Conservation (phyloP, 2,888 invertebrate genomes). For the Dorcus parallelipipedus region DNA sequence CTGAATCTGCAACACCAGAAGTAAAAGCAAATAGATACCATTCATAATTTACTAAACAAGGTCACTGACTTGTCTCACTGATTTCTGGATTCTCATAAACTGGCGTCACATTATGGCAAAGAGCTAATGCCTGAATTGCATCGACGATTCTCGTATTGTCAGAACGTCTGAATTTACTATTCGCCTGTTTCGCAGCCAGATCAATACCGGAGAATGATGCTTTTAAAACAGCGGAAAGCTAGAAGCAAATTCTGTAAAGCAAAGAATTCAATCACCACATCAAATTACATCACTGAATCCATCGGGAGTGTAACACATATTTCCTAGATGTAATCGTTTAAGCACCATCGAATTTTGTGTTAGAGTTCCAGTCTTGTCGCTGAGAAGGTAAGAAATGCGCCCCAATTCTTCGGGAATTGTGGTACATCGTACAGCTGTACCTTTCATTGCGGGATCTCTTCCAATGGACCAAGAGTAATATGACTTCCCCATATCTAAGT, state of each 20-base stretch:
- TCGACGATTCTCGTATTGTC: constrained; percentile 77
- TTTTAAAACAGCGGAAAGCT: constrained; percentile 51
- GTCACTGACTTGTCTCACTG: constrained; percentile 32
- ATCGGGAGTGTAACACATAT: constrained; percentile 83
- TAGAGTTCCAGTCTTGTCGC: constrained; percentile 97
- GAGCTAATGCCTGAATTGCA: constrained; percentile 88
- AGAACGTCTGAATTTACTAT: constrained; percentile 59
- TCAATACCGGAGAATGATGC: constrained; percentile 42
- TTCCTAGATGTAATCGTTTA: constrained; percentile 91
- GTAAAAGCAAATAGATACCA: neutral
- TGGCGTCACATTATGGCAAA: constrained; percentile 99
- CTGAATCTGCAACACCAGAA: constrained; percentile 33
- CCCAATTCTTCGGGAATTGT: constrained; percentile 99
- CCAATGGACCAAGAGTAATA: constrained; percentile 97
- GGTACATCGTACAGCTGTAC: constrained; percentile 93
- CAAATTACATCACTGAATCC: constrained; percentile 73
- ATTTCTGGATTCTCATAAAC: constrained; percentile 68
- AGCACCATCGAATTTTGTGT: constrained; percentile 99
- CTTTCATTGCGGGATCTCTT: constrained; percentile 86
- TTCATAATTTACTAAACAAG: neutral
- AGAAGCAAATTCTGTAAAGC: constrained; percentile 6
- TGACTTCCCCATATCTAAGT: constrained; percentile 97
- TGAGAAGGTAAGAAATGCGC: constrained; percentile 91
- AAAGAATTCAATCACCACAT: neutral
- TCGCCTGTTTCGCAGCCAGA: constrained; percentile 21